Base-by-base conservation (phyloP, 2,888 invertebrate genomes). In the Pachymerium ferrugineum region DNA sequence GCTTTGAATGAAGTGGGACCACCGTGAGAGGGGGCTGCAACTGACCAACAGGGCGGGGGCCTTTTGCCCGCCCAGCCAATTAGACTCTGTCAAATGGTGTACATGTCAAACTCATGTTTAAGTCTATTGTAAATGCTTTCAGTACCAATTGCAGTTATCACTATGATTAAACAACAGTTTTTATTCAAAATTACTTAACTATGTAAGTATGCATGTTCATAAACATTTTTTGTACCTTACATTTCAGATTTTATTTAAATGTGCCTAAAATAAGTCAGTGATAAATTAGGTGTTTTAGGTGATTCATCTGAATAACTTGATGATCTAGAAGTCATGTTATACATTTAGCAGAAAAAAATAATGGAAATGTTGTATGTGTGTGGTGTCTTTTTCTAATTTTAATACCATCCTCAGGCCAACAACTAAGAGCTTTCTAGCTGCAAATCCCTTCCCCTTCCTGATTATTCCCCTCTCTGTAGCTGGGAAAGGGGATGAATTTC, bases 21-120 rank as follows among this genome's bases (percentile, higher is more conserved):
- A 62, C 62, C 62, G 62, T 62, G 62, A 62, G 62, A 62, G 62
- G 62, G 62, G 62, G 62, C 62, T 62, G 62, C 62, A 28, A 62
- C 62, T 62, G 71, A 28, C 71, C 28, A 38, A 28, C 28, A 38
- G 38, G 71, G 71, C 31, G 71, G 71, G 28, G 38, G 71, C 35
- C 38, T 38, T 22, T 71, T 28, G 71, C 71, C 71, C 71, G 35
- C 71, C 71, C 71, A 71, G 14, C 71, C 35, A 38, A 71, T 71
- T 71, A 71, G 71, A 38, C 38, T 62, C 25, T 62, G 62, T 62
- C 62, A 62, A 62, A 62, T 62, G 25, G 62, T 22, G 28, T 62
- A 62, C 62, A 62, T 25, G 62, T 62, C 62, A 62, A 62, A 62
- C 62, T 62, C 62, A 28, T 28, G 62, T 62, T 62, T 62, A 22